phyloP scores from a whole-genome alignment of 2,888 invertebrate genomes.

The Lysandra bellargus region DNA sequence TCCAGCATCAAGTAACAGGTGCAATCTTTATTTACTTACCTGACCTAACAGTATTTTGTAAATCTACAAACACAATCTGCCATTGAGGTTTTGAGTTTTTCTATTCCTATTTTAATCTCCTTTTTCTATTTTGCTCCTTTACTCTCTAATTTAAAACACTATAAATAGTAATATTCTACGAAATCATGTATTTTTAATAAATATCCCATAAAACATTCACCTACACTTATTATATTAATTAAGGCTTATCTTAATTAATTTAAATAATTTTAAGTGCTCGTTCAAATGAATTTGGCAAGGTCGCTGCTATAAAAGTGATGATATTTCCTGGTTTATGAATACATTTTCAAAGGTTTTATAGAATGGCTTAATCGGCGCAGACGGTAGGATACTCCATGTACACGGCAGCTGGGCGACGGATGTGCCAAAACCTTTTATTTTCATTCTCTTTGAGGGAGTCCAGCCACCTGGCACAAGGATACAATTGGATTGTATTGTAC shows the following conservation, averaged over 20 bases:
- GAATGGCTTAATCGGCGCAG: neutral
- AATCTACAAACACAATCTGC: neutral
- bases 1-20: neutral
- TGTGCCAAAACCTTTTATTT: conserved; percentile 13
- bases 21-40: neutral
- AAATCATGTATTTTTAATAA: neutral
- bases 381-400: neutral
- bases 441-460: neutral
- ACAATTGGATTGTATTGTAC: conserved; percentile 1
- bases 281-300: neutral
- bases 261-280: neutral
- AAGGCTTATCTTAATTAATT: conserved; percentile 13
- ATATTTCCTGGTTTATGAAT: conserved; percentile 11
- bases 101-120: neutral
- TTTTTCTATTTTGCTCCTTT: neutral
- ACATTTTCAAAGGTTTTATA: neutral
- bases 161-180: neutral
- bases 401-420: conserved; percentile 2
- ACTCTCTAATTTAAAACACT: neutral
- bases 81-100: neutral
- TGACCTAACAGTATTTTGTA: neutral
- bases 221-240: neutral
- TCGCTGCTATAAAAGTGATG: neutral
- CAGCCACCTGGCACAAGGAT: neutral
- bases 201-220: neutral